These are phyloP conservation scores for Lycaena phlaeas DNA, from an alignment of 2,888 invertebrate species.

Conservation along the genomic window DNA sequence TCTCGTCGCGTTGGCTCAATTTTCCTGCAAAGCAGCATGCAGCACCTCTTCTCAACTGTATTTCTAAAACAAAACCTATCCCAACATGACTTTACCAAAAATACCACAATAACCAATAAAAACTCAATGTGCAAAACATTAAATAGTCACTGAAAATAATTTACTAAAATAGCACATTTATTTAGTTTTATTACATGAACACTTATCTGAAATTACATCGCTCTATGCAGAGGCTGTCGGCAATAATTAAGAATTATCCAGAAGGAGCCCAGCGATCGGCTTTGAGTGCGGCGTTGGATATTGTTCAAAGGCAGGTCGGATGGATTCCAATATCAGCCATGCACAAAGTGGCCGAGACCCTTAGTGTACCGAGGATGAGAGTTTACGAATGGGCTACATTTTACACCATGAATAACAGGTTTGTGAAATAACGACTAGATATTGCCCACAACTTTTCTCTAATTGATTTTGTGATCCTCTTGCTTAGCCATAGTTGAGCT, in stretches of 20 bases:
- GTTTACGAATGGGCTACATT: constrained; percentile 58
- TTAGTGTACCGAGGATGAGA: constrained; percentile 47
- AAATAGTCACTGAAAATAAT: too few relatives aligned
- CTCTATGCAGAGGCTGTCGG: constrained; percentile 45
- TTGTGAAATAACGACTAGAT: neutral
- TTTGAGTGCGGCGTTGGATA: constrained; percentile 38
- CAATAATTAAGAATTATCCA: constrained; percentile 49
- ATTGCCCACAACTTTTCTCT: neutral
- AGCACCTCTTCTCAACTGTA: too few relatives aligned
- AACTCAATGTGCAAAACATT: too few relatives aligned
- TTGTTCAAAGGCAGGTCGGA: constrained; percentile 56
- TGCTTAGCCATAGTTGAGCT: too few relatives aligned
- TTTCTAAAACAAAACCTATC: too few relatives aligned
- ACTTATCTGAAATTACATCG: neutral
- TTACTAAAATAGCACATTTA: too few relatives aligned
- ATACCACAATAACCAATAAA: too few relatives aligned
- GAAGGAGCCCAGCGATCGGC: constrained; percentile 43
- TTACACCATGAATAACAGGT: constrained; percentile 55
- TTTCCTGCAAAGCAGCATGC: too few relatives aligned
- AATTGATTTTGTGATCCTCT: too few relatives aligned
- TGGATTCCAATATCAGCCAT: constrained; percentile 62
- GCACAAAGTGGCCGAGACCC: constrained; percentile 51
- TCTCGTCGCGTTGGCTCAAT: too few relatives aligned
- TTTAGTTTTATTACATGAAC: too few relatives aligned
- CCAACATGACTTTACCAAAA: too few relatives aligned